Conservation (phyloP, 2,888 invertebrate genomes). For the Unio delphinus region DNA sequence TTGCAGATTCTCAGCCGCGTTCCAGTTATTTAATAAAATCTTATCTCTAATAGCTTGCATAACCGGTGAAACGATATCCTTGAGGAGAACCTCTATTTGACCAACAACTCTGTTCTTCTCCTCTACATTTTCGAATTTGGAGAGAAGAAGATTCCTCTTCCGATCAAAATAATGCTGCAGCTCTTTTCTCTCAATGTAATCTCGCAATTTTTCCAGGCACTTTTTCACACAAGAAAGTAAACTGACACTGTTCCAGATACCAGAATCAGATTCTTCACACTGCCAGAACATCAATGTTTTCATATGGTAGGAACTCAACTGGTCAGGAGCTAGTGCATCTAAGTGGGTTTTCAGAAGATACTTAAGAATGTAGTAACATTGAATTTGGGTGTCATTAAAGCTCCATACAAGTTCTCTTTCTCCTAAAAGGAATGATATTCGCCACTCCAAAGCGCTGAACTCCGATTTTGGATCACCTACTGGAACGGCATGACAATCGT, state of each 20-base stretch:
- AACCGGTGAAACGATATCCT: background rate
- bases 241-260: background rate
- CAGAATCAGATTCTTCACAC: constrained; percentile 7
- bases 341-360: constrained; percentile 3
- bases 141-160: constrained; percentile 10
- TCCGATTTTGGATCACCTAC: constrained; percentile 12
- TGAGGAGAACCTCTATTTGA: background rate
- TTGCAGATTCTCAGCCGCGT: background rate
- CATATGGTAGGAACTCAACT: constrained; percentile 12
- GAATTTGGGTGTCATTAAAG: constrained; percentile 16
- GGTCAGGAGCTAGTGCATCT: constrained; percentile 4
- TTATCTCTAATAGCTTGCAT: no score
- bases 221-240: constrained; percentile 2
- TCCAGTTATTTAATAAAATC: no score
- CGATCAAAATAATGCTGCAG: constrained; percentile 11
- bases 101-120: constrained; percentile 1
- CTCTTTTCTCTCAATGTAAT: background rate
- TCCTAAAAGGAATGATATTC: constrained; percentile 10
- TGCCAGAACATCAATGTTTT: constrained; percentile 17
- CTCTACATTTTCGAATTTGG: constrained; percentile 4
- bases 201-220: constrained; percentile 3
- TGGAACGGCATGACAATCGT: constrained; percentile 11
- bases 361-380: constrained; percentile 13
- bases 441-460: constrained; percentile 6
- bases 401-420: constrained; percentile 19